Conservation (phyloP, 2,113 vertebrate species). For the Lophochroa leadbeateri region DNA sequence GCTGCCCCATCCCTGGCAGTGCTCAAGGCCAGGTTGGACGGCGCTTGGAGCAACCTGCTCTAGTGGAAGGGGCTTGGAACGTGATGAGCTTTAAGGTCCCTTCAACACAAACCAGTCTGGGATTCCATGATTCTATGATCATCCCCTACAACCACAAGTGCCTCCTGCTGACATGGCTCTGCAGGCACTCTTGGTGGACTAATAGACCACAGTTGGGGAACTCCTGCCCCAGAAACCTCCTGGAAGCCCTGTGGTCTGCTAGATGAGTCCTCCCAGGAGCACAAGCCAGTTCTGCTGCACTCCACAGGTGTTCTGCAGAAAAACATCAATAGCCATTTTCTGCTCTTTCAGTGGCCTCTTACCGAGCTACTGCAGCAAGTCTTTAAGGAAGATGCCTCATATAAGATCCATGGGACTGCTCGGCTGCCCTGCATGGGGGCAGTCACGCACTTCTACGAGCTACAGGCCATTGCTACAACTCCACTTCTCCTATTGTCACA, state of each 20-base stretch:
- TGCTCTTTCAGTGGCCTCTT: background rate
- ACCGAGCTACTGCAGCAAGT: background rate
- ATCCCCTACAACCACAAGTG: rapidly evolving
- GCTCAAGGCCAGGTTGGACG: rapidly evolving
- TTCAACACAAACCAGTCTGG: background rate
- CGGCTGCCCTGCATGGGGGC: background rate
- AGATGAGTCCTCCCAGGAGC: background rate
- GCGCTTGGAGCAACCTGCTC: background rate
- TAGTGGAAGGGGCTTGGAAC: background rate
- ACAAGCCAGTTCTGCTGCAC: background rate
- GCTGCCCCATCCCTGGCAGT: background rate
- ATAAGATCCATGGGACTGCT: background rate
- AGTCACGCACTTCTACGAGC: background rate
- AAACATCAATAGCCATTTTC: background rate
- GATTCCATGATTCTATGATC: background rate
- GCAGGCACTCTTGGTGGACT: background rate
- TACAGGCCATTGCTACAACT: background rate
- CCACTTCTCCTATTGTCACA: background rate
- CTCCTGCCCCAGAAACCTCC: background rate
- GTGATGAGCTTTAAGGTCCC: background rate
- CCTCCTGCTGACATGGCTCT: background rate
- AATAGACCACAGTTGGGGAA: background rate
- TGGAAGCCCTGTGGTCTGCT: background rate
- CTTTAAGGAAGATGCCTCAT: background rate
- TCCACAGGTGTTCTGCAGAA: background rate